Evolutionary conservation across 2,797 vertebrate genomes (phyloP).

Genomic region (Gymnocypris eckloni): DNA sequence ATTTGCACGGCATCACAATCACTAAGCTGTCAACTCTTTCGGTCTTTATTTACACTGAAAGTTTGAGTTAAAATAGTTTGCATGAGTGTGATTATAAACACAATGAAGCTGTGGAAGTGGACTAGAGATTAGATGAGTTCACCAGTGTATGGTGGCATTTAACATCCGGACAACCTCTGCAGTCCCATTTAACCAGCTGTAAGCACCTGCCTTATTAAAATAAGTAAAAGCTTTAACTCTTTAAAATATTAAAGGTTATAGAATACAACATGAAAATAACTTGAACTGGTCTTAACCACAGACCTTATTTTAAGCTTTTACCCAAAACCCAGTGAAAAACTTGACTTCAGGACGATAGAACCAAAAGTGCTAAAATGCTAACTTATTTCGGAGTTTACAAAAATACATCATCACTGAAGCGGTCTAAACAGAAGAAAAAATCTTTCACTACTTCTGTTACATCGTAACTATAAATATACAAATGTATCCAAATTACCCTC

Average conservation of each 20-base stretch:
- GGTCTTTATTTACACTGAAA: neutral
- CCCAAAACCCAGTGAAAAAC: neutral
- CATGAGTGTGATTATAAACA: neutral
- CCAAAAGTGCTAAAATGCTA: neutral
- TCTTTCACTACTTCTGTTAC: neutral
- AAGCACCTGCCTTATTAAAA: neutral
- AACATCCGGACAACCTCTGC: neutral
- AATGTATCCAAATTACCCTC: conserved; percentile 18
- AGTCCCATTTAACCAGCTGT: neutral
- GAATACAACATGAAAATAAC: neutral
- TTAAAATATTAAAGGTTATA: neutral
- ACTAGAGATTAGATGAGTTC: neutral
- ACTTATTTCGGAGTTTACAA: neutral
- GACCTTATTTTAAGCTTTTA: neutral
- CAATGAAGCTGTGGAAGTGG: neutral
- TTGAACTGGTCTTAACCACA: neutral
- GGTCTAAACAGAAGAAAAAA: neutral
- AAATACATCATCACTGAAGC: neutral
- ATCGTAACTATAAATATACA: neutral
- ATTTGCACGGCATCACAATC: accelerated
- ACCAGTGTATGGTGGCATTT: neutral
- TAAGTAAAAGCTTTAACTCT: neutral
- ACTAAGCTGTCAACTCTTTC: neutral
- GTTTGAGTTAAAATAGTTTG: neutral
- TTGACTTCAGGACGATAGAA: neutral